A percentile compares a stretch with the other conserved stretches of the same genome.
phyloP scores from a whole-genome alignment of 2,113 vertebrate genomes.

The Stercorarius parasiticus region DNA sequence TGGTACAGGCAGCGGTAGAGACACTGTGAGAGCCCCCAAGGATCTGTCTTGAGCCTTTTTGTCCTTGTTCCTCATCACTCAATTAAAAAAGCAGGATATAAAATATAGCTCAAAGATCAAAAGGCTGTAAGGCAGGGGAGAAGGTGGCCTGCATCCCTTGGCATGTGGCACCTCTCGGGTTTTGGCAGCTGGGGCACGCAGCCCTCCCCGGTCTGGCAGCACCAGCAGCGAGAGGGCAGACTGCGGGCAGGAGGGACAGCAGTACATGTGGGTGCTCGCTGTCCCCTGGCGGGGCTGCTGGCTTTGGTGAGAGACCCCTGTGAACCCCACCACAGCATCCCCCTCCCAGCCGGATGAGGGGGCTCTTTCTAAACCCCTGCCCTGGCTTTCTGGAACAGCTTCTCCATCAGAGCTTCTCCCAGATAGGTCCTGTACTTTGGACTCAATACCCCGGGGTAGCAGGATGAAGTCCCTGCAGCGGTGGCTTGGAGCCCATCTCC shows the following conservation, averaged over 20 bases:
- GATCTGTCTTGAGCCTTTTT: background rate
- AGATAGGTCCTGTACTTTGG: rapidly evolving
- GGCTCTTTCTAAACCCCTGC: background rate
- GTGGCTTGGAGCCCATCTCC: background rate
- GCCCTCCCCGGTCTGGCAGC: background rate
- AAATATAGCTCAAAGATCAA: background rate
- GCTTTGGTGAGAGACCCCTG: background rate
- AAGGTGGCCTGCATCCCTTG: background rate
- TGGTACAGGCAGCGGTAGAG: background rate
- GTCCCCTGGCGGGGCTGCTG: background rate
- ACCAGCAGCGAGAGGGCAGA: background rate
- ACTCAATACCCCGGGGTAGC: background rate
- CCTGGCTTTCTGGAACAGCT: background rate
- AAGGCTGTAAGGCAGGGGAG: background rate
- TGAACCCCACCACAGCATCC: rapidly evolving
- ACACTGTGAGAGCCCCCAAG: rapidly evolving
- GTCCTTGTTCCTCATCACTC: background rate
- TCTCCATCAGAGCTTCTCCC: background rate
- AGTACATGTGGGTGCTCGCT: rapidly evolving
- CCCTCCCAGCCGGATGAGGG: background rate
- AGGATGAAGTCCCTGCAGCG: rapidly evolving
- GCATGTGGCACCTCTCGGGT: rapidly evolving
- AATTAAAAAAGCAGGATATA: background rate
- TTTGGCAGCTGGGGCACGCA: background rate
- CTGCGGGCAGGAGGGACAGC: background rate